Percentiles rank a stretch among this genome's conserved stretches.
Evolutionary conservation across 2,113 vertebrate genomes (phyloP).

Genomic region (Entomyzon cyanotis): DNA sequence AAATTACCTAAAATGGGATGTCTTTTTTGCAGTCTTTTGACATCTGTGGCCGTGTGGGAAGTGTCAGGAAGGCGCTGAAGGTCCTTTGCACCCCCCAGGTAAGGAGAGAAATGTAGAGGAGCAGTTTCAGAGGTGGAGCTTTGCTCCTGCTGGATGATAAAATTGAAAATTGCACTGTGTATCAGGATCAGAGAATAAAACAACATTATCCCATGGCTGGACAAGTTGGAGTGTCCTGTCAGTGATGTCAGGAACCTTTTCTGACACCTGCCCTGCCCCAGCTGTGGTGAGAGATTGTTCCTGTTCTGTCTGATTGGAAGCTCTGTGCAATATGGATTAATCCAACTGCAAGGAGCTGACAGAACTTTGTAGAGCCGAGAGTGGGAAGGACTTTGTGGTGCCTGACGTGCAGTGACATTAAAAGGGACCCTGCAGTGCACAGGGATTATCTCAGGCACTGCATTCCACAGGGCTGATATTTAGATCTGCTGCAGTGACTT

Average conservation of each 20-base stretch:
- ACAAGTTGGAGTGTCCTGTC: background rate
- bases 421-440: background rate
- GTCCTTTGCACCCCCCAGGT: slow-evolving; percentile 93
- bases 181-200: background rate
- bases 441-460: background rate
- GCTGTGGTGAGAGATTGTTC: background rate
- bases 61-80: slow-evolving; percentile 86
- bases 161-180: background rate
- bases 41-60: slow-evolving; percentile 89
- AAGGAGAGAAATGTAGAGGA: background rate
- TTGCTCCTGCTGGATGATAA: background rate
- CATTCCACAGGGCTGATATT: background rate
- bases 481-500: background rate
- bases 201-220: background rate
- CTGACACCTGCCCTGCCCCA: background rate
- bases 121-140: background rate
- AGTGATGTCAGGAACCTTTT: background rate
- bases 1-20: background rate
- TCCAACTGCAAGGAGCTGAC: background rate
- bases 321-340: background rate
- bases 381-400: background rate
- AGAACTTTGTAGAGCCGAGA: background rate
- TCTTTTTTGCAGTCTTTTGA: slow-evolving; percentile 87
- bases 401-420: background rate
- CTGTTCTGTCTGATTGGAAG: background rate